Percentiles rank a stretch among this genome's conserved stretches.
Evolutionary conservation across 2,888 invertebrate genomes (phyloP).

Genomic region (Stegana nigrithorax): DNA sequence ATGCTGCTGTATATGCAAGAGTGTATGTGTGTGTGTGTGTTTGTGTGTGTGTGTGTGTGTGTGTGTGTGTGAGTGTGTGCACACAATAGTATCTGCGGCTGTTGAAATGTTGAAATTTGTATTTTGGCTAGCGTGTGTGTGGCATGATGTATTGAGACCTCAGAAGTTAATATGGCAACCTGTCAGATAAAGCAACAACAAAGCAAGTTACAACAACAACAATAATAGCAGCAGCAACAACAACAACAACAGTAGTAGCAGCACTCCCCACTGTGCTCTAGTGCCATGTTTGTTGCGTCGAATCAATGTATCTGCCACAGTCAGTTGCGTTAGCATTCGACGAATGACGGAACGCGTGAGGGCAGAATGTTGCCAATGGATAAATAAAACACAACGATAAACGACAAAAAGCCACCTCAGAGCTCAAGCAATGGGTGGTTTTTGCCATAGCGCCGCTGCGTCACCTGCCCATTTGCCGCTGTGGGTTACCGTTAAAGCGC

Average conservation of each 20-base stretch:
- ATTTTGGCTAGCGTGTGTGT: slow-evolving; percentile 3
- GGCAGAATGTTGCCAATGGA: not conserved
- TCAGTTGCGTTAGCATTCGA: not conserved
- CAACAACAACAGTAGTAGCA: not conserved
- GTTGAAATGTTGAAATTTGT: not conserved
- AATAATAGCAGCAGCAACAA: not conserved
- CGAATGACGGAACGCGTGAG: not conserved
- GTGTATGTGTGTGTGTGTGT: too few relatives aligned
- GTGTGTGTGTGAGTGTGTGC: too few relatives aligned
- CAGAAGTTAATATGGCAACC: slow-evolving; percentile 20
- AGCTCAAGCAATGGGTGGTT: too few relatives aligned
- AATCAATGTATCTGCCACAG: too few relatives aligned
- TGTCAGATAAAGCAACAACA: not conserved
- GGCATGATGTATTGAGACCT: slow-evolving; percentile 18
- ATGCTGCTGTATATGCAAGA: too few relatives aligned
- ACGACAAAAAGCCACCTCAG: not conserved
- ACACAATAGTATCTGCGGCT: not conserved
- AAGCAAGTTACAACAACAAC: not conserved
- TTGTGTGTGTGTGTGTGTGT: too few relatives aligned
- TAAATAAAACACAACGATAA: not conserved
- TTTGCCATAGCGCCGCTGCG: too few relatives aligned
- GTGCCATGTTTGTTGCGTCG: too few relatives aligned
- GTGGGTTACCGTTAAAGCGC: not conserved
- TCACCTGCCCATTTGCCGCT: not conserved
- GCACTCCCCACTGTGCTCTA: too few relatives aligned